These are phyloP conservation scores for Cordilura impudica DNA, from an alignment of 2,888 invertebrate genomes.

Conservation along the genomic window DNA sequence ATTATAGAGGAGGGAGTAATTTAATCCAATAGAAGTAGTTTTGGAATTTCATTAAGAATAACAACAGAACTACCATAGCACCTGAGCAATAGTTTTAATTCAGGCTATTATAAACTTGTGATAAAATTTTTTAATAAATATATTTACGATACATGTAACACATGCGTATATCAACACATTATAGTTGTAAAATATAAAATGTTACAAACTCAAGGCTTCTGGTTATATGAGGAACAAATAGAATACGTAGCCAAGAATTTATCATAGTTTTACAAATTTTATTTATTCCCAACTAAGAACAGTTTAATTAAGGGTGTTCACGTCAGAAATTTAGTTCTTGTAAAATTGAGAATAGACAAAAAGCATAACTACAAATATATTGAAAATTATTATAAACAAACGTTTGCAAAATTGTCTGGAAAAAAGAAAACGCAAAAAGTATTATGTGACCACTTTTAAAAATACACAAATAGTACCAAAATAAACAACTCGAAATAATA, in stretches of 20 bases:
- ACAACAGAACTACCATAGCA: conserved; percentile 10
- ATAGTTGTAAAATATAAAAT: background rate
- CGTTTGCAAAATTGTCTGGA: too few species aligned
- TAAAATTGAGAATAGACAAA: too few species aligned
- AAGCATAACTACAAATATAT: too few species aligned
- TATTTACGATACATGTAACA: background rate
- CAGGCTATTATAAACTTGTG: background rate
- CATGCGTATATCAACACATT: conserved; percentile 7
- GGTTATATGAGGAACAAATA: conserved; percentile 28
- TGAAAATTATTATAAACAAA: too few species aligned
- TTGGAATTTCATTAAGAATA: background rate
- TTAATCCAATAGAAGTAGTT: background rate
- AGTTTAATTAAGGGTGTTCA: conserved; percentile 12
- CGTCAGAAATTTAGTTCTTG: too few species aligned
- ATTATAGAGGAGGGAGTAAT: background rate
- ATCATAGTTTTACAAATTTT: conserved; percentile 28
- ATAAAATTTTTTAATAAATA: conserved; percentile 51
- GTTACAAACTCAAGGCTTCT: background rate
- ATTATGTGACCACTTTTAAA: too few species aligned
- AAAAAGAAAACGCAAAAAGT: too few species aligned
- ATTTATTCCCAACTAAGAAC: background rate
- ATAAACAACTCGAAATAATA: too few species aligned
- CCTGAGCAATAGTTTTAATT: conserved; percentile 4
- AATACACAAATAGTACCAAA: too few species aligned
- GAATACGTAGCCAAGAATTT: conserved; percentile 23